Base-by-base conservation (phyloP, 2,888 invertebrate genomes). In the Yponomeuta sedellus region DNA sequence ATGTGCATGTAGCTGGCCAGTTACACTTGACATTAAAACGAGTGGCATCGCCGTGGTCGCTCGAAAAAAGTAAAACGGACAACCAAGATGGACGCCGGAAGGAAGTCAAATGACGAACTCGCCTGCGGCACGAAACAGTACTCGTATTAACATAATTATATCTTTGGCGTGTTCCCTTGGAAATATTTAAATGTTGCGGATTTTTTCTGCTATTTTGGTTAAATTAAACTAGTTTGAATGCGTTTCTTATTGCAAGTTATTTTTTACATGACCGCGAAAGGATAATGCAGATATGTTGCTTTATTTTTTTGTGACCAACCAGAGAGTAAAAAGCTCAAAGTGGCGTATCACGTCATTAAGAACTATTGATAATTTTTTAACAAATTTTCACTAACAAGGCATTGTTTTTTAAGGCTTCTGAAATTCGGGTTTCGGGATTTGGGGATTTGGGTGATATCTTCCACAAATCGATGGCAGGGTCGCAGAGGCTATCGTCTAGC, bases 81-180 rank as follows among this genome's bases (percentile, higher is more conserved):
- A 62, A 39, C 39, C 62, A 64, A 64, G 63, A 63, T 63, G 57
- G 56, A n/a, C 56, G 64, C 64, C 57, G 64, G 56, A 52, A 67
- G 70, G 70, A 70, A 70, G 68, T 70, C 68, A 68, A 69, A 70
- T 68, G 67, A 69, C 67, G 68, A 52, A 69, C 68, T 66, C 52
- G 70, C 67, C 63, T 34, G 57, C 61, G 57, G 62, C 66, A 66
- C 66, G 66, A 66, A 66, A 22, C 28, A 1, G 40, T 25, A 34
- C 34, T 34, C 5, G 34, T 34, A 70, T 72, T 72, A 67, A 66
- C 71, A 72, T 72, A 72, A 72, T 72, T 71, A 69, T 71, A 69
- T 71, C 67, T 71, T 69, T 71, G 69, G 70, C 68, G 69, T 68
- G 69, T 69, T 71, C 68, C 70, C 71, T 70, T 73, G 69, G 68